Conservation (phyloP, 2,888 invertebrate species). For the Trichacis sp. region DNA sequence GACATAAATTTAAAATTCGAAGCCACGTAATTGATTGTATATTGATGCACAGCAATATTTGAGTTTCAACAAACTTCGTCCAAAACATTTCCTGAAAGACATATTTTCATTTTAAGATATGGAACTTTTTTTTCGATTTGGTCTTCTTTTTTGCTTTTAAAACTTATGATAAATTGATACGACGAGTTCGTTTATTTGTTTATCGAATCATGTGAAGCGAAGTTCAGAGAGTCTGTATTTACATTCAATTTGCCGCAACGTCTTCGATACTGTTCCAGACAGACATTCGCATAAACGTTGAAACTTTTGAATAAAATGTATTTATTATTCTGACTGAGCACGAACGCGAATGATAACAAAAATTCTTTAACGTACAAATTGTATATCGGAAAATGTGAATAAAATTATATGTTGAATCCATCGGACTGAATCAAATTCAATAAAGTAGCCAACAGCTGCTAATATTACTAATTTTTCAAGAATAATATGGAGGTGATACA, state of each 20-base stretch:
- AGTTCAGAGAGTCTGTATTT: conserved; percentile 24
- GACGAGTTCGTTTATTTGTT: conserved; percentile 13
- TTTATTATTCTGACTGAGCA: conserved; percentile 13
- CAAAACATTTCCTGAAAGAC: too few relatives aligned
- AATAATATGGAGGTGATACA: too few relatives aligned
- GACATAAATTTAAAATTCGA: neutral
- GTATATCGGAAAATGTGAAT: neutral
- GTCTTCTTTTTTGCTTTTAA: neutral
- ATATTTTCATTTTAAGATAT: too few relatives aligned
- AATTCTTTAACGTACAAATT: neutral
- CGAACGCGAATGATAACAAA: conserved; percentile 6
- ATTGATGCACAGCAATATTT: too few relatives aligned
- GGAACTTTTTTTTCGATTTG: conserved; percentile 4
- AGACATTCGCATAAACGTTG: conserved; percentile 28
- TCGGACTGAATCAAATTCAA: neutral
- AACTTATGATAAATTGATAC: conserved; percentile 10
- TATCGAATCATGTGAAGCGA: conserved; percentile 18
- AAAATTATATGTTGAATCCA: neutral
- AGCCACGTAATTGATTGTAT: too few relatives aligned
- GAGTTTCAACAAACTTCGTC: too few relatives aligned
- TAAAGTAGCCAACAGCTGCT: neutral
- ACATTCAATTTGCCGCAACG: conserved; percentile 25
- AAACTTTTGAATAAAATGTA: conserved; percentile 22
- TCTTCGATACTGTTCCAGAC: conserved; percentile 19
- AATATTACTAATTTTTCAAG: too few relatives aligned